These are phyloP conservation scores for Capricornis sumatraensis DNA, from an alignment of 2,113 vertebrate genomes.

Conservation along the genomic window DNA sequence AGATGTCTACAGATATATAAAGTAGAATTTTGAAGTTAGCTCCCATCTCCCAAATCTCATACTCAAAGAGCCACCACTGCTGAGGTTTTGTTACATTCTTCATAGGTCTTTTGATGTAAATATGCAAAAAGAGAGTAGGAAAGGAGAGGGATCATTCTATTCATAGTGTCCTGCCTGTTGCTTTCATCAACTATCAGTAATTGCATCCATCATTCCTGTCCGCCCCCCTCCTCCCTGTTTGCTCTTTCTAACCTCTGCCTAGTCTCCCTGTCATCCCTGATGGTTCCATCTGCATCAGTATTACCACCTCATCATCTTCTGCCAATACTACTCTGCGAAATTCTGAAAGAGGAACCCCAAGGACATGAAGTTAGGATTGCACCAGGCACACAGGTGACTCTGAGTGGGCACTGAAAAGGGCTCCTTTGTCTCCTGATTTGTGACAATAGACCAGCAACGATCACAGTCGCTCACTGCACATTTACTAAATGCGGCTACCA, in stretches of 20 bases:
- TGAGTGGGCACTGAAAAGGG: background rate
- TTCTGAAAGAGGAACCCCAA: background rate
- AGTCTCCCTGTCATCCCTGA: background rate
- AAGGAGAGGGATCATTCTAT: too few species aligned
- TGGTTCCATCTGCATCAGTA: background rate
- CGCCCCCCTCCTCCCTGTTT: background rate
- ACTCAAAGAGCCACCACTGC: too few species aligned
- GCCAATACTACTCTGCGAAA: background rate
- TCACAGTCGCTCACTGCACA: background rate
- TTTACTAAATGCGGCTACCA: background rate
- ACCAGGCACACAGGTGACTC: rapidly evolving
- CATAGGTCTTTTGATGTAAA: background rate
- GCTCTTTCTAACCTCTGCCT: too few species aligned
- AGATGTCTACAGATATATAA: background rate
- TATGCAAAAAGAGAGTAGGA: background rate
- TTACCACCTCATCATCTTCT: background rate
- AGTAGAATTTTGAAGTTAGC: background rate
- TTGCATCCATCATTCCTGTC: rapidly evolving
- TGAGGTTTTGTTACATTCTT: background rate
- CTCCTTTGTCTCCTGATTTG: background rate
- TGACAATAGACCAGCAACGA: background rate
- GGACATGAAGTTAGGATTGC: rapidly evolving
- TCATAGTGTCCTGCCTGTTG: background rate
- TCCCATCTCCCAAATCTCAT: background rate
- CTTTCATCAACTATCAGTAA: too few species aligned